A percentile compares a stretch with the other conserved stretches of the same genome.
Evolutionary conservation across 2,113 vertebrate genomes (phyloP).

Genomic region (Notarius quadriscutis): DNA sequence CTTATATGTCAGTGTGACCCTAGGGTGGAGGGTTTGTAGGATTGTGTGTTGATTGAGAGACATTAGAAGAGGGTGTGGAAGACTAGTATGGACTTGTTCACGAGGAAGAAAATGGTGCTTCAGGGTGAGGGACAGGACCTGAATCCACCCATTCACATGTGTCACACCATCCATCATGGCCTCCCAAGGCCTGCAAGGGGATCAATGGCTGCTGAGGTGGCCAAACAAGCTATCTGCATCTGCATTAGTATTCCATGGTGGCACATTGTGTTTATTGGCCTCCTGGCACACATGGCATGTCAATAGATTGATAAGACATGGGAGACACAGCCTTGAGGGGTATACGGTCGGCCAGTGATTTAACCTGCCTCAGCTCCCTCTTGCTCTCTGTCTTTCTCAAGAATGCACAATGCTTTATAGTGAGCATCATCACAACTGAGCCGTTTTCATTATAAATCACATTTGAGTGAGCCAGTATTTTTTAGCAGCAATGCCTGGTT

Average conservation of each 20-base stretch:
- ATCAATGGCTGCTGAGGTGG: slow-evolving; percentile 78
- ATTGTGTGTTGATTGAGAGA: slow-evolving; percentile 25
- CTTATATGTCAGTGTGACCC: slow-evolving; percentile 54
- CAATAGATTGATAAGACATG: slow-evolving; percentile 75
- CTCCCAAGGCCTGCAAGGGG: slow-evolving; percentile 65
- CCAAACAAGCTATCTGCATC: slow-evolving; percentile 74
- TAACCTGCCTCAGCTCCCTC: slow-evolving; percentile 18
- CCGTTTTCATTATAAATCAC: slow-evolving; percentile 31
- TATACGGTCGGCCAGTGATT: slow-evolving; percentile 31
- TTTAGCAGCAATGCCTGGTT: slow-evolving; percentile 2
- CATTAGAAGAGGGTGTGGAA: slow-evolving; percentile 4
- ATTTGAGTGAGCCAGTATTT: slow-evolving; percentile 6
- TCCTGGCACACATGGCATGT: slow-evolving; percentile 62
- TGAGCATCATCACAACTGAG: not conserved
- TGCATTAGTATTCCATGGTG: slow-evolving; percentile 72
- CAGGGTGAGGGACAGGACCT: slow-evolving; percentile 58
- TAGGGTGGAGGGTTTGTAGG: slow-evolving; percentile 14
- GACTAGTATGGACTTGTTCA: slow-evolving; percentile 3
- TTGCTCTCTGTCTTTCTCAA: not conserved
- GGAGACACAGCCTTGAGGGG: slow-evolving; percentile 26
- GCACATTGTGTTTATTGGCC: slow-evolving; percentile 54
- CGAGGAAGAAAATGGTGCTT: slow-evolving; percentile 32
- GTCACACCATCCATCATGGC: slow-evolving; percentile 71
- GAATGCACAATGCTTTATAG: slow-evolving; percentile 22
- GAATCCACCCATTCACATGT: slow-evolving; percentile 64